Evolutionary conservation across 1,140 invertebrate genomes (phyloP).

Genomic region (Trachymyrmex cornetzi): DNA sequence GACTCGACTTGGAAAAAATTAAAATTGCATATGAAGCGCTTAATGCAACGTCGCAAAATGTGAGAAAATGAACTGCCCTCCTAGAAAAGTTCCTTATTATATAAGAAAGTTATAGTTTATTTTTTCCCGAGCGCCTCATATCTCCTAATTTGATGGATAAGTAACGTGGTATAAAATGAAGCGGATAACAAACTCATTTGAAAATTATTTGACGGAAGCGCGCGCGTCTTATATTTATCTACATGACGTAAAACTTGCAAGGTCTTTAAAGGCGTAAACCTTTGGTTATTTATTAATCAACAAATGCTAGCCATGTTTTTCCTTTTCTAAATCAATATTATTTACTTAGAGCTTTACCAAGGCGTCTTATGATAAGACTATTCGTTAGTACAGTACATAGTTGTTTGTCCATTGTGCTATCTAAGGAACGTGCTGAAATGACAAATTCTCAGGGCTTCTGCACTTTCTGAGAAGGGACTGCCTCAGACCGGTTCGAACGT

Average conservation of each 20-base stretch:
- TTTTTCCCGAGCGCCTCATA: conserved; percentile 25
- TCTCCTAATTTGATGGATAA: conserved; percentile 19
- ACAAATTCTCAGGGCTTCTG: conserved; percentile 37
- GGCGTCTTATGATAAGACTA: background rate
- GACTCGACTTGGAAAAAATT: conserved; percentile 19
- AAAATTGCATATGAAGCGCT: conserved; percentile 35
- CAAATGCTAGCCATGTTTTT: no score
- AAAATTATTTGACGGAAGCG: background rate
- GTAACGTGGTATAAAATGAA: conserved; percentile 21
- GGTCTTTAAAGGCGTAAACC: no score
- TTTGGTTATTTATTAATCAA: background rate
- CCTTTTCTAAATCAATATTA: background rate
- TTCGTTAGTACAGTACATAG: background rate
- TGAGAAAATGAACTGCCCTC: conserved; percentile 27
- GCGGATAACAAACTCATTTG: background rate
- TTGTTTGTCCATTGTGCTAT: conserved; percentile 23
- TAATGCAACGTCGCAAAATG: conserved; percentile 19
- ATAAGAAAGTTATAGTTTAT: conserved; percentile 37
- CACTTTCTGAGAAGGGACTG: conserved; percentile 42
- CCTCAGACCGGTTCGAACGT: background rate
- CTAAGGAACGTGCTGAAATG: conserved; percentile 52
- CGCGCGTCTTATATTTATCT: background rate
- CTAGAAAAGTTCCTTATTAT: conserved; percentile 23
- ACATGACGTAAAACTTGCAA: background rate
- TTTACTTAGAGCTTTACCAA: background rate